These are phyloP conservation scores for Rallus crepitans DNA, from an alignment of 2,797 vertebrate species.

Conservation along the genomic window DNA sequence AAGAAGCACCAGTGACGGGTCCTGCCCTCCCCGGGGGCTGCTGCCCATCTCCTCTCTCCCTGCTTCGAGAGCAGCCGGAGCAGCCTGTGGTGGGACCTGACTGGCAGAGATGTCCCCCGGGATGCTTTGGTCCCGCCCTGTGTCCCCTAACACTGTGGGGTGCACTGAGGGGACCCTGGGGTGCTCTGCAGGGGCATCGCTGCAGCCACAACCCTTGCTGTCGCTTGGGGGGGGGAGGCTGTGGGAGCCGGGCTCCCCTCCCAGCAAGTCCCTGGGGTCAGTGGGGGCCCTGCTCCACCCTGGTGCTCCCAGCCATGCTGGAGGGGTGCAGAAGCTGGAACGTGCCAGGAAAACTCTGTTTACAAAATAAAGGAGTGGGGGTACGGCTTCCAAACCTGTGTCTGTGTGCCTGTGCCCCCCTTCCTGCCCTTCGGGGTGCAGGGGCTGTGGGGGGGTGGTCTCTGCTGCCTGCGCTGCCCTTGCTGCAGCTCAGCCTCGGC, in stretches of 20 bases:
- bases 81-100: neutral
- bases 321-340: neutral
- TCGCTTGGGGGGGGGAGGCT: neutral
- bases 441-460: too few relatives aligned
- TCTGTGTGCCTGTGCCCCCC: neutral
- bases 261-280: neutral
- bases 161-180: rapidly evolving
- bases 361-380: conserved; percentile 15
- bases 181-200: rapidly evolving
- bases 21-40: neutral
- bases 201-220: neutral
- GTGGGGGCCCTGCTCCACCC: neutral
- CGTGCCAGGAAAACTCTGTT: neutral
- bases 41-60: neutral
- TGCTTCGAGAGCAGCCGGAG: neutral
- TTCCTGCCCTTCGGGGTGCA: neutral
- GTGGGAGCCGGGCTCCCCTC: neutral
- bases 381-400: neutral
- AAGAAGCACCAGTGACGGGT: conserved; percentile 81
- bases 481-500: neutral
- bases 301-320: rapidly evolving
- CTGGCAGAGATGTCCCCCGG: neutral
- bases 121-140: neutral
- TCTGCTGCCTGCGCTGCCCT: neutral
- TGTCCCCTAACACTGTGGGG: neutral